Evolutionary conservation across 1,140 invertebrate species (phyloP), one percentile per base, ranked within the genome.

Genomic region (Cecropterus lyciades): DNA sequence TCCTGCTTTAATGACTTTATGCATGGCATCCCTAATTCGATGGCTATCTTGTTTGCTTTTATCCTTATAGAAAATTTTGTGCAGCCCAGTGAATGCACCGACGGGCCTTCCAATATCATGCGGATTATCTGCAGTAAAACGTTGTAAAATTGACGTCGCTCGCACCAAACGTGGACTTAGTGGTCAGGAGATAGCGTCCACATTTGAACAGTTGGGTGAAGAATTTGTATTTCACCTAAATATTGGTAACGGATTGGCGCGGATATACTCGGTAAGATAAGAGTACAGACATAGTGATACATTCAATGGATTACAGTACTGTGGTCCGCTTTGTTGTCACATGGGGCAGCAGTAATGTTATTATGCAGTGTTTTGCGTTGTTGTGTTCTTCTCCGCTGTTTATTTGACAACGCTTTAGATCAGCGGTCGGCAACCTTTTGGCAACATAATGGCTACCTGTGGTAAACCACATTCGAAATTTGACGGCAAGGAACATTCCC

Each of bases 1-100:
- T 43, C 40, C 40, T 43, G 13, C 4, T 43, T 43, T 14, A 14
- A 43, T 14, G 6, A 43, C 11, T 43, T 43, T 4, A 43, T 43
- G 3, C 1, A 43, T 43, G 40, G 40, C 40, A 6, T 1, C 40
- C 40, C 40, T 43, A 5, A 43, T 43, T 77, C 84, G 82, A 91
- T 87, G 81, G 83, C 82, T 88, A 92, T 91, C 89, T 85, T 91
- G 87, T 92, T 91, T 90, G 88, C 89, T 91, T 89, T 89, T 91
- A 90, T 90, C 84, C 87, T 89, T 92, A 91, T 92, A 91, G 89
- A 92, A 89, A 91, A 92, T 91, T 90, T 91, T 80, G 88, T 89
- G 88, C 87, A 91, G 85, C 82, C 80, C 82, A 84, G 79, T 88
- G 87, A 89, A 90, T 91, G 87, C 87, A 86, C 80, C 84, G 80